Conservation (phyloP, 2,797 vertebrate species). For the Apogon hyalosoma region DNA sequence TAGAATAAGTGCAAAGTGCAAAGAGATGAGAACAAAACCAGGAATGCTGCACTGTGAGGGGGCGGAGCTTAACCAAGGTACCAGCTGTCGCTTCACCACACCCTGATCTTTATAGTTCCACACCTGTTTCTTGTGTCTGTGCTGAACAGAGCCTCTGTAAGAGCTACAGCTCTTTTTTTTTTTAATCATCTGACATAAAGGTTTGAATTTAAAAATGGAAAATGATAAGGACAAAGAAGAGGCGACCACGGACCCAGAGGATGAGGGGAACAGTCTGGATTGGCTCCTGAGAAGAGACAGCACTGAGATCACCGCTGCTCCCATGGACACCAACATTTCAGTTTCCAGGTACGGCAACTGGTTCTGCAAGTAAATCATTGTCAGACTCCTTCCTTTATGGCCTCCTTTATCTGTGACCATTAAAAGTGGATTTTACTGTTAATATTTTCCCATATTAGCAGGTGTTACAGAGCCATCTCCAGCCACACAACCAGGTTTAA, state of each 20-base stretch:
- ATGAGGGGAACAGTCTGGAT: slow-evolving; percentile 14
- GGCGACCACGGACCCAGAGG: background rate
- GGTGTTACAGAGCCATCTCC: too few species aligned
- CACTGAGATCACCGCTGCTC: slow-evolving; percentile 1
- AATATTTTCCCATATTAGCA: too few species aligned
- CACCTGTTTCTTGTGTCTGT: background rate
- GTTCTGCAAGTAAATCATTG: background rate
- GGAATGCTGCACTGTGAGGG: background rate
- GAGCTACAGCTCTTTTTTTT: too few species aligned
- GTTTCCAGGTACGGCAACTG: slow-evolving; percentile 32
- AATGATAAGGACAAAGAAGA: background rate
- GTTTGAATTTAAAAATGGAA: slow-evolving; percentile 13
- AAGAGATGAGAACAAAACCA: background rate
- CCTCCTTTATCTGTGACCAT: too few species aligned
- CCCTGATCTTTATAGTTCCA: background rate
- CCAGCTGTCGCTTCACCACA: background rate
- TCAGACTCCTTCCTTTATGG: background rate
- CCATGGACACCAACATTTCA: slow-evolving; percentile 56
- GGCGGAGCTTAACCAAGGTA: slow-evolving; percentile 6
- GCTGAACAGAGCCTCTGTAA: background rate
- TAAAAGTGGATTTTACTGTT: too few species aligned
- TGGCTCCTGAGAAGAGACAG: slow-evolving; percentile 42
- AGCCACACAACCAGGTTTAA: too few species aligned
- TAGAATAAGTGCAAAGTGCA: too few species aligned
- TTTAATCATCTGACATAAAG: background rate